A percentile compares a stretch with the other conserved stretches of the same genome.
phyloP scores from a whole-genome alignment of 2,888 invertebrate genomes.

The Rhorus exstirpatorius region DNA sequence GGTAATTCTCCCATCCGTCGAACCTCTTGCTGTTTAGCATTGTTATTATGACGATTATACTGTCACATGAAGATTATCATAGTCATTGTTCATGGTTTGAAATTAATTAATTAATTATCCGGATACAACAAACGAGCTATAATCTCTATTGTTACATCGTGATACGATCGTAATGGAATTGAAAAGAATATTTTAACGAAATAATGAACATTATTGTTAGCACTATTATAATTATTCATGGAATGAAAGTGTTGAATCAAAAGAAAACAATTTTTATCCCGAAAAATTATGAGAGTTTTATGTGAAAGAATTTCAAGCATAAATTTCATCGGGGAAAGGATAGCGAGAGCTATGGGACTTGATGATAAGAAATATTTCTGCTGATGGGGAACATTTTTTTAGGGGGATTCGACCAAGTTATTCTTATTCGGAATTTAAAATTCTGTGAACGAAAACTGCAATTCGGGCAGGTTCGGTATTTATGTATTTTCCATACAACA shows the following conservation, averaged over 20 bases:
- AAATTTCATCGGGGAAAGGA: not conserved
- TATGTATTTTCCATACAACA: not conserved
- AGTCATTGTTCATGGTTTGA: not conserved
- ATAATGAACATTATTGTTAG: too few relatives aligned
- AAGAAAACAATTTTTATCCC: too few relatives aligned
- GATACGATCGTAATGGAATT: not conserved
- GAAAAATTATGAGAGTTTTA: too few relatives aligned
- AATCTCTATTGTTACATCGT: not conserved
- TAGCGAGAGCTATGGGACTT: not conserved
- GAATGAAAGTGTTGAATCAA: too few relatives aligned
- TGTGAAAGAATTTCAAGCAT: not conserved
- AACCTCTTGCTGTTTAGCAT: slow-evolving; percentile 6
- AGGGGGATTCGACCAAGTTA: not conserved
- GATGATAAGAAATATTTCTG: not conserved
- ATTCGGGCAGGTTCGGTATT: not conserved
- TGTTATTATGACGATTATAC: slow-evolving; percentile 26
- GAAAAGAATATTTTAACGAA: not conserved
- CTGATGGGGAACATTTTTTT: not conserved
- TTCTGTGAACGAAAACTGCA: too few relatives aligned
- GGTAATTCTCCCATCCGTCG: slow-evolving; percentile 20
- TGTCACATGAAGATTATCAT: slow-evolving; percentile 11
- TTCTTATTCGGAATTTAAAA: too few relatives aligned
- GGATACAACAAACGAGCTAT: not conserved
- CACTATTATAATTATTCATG: too few relatives aligned
- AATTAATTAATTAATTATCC: slow-evolving; percentile 12